Evolutionary conservation across 1,140 invertebrate genomes (phyloP), one percentile per base, ranked within the genome.

Genomic region (Drosophila ironensis): DNA sequence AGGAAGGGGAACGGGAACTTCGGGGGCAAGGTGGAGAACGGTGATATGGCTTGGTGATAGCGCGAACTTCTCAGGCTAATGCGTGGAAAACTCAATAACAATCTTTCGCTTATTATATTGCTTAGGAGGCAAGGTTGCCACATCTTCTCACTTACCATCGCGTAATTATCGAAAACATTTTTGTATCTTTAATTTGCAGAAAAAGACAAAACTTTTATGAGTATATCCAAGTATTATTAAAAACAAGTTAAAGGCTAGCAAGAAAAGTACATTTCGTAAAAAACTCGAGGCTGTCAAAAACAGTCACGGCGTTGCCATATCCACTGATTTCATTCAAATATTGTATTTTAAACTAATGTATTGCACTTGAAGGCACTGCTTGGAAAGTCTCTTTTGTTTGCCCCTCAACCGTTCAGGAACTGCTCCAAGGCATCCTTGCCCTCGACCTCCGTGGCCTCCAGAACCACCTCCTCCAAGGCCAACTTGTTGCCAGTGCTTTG

Each of bases 381-480:
- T 6, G 45, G 16, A 59, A 20, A n/a, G n/a, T n/a, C n/a, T n/a
- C n/a, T n/a, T n/a, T n/a, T 46, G 17, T 30, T 38, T 28, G 8
- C 4, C 6, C n/a, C 6, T 88, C 52, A 91, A 47, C 88, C 90
- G 41, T 92, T 91, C n/a, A 92, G 74, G 86, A 92, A 92, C 69
- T 92, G 90, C 63, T 93, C 91, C 41, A 91, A 90, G 42, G 91
- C 92, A 48, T 91, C 89, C 17, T 91, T 90, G 2, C 59, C 47
- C 60, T 92, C 91, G 6, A 88, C 72, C 25, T 89, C 80, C 14
- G 42, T 72, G 5, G 54, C 40, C 24, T 93, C 92, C 12, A 93
- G 60, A n/a, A 91, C 90, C 30, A 93, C 91, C 54, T 93, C 92
- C 38, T 92, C 92, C 20, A 93, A 74, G 33, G 87, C 87, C 44